Evolutionary conservation across 2,888 invertebrate species (phyloP).

Genomic region (Bombylius major): DNA sequence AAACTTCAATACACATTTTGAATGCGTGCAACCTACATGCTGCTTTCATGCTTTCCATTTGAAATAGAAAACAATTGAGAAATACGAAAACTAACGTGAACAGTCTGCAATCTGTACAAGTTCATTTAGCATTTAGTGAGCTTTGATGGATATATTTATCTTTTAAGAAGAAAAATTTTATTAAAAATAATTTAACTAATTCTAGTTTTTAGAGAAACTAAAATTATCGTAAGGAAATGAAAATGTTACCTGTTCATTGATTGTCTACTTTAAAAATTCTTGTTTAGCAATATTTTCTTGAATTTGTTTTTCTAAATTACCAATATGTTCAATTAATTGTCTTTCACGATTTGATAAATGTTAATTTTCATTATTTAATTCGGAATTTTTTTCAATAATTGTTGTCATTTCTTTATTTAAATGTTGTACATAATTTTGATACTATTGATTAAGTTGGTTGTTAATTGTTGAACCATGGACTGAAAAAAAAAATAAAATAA

Average conservation of each 20-base stretch:
- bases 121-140: too few relatives aligned
- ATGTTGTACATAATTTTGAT: conserved; percentile 73
- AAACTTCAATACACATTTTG: conserved; percentile 30
- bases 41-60: too few relatives aligned
- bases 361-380: conserved; percentile 39
- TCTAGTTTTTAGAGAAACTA: too few relatives aligned
- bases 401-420: conserved; percentile 56
- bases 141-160: too few relatives aligned
- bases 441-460: conserved; percentile 57
- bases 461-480: conserved; percentile 38
- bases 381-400: conserved; percentile 42
- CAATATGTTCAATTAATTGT: conserved; percentile 55
- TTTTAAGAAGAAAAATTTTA: too few relatives aligned
- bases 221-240: too few relatives aligned
- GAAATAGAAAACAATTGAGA: too few relatives aligned
- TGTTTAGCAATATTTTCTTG: conserved; percentile 39
- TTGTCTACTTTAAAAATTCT: conserved; percentile 17
- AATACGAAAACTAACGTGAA: too few relatives aligned
- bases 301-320: conserved; percentile 60
- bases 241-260: neutral
- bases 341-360: conserved; percentile 47
- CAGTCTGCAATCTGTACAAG: too few relatives aligned
- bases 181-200: too few relatives aligned
- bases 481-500: conserved; percentile 7
- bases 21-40: too few relatives aligned